phyloP scores from a whole-genome alignment of 2,113 vertebrate species.

The Meles meles region DNA sequence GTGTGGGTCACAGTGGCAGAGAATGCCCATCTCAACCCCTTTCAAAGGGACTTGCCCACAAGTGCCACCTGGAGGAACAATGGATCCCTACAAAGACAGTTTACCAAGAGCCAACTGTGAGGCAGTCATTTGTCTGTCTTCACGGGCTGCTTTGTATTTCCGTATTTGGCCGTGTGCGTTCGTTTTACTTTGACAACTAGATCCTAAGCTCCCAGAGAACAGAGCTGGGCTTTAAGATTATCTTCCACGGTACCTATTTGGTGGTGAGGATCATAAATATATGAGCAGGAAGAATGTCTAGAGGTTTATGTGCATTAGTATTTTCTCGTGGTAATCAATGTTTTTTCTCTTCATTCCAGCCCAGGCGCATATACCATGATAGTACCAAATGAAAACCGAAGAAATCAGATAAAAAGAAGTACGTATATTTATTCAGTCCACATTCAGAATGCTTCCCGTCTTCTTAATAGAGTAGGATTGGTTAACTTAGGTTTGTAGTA shows the following conservation, averaged over 20 bases:
- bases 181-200: neutral
- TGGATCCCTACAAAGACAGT: neutral
- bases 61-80: neutral
- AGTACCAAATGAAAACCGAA: slow-evolving; percentile 81
- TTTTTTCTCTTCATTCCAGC: slow-evolving; percentile 78
- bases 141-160: neutral
- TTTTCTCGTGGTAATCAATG: neutral
- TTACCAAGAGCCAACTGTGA: neutral
- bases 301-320: neutral
- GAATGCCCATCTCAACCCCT: neutral
- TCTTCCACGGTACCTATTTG: neutral
- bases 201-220: neutral
- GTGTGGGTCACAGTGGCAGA: neutral
- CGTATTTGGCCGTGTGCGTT: neutral
- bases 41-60: neutral
- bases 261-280: neutral
- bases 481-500: neutral
- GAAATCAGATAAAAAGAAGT: slow-evolving; percentile 82
- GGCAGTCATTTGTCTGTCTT: too few species aligned
- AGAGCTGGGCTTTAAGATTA: neutral
- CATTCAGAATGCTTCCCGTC: neutral
- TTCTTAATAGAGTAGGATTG: neutral
- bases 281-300: neutral
- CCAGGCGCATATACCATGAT: slow-evolving; percentile 79
- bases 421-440: slow-evolving; percentile 66